A percentile compares a stretch with the other conserved stretches of the same genome.
Conservation (phyloP, 2,888 invertebrate species). For the Pyrrhia umbra region DNA sequence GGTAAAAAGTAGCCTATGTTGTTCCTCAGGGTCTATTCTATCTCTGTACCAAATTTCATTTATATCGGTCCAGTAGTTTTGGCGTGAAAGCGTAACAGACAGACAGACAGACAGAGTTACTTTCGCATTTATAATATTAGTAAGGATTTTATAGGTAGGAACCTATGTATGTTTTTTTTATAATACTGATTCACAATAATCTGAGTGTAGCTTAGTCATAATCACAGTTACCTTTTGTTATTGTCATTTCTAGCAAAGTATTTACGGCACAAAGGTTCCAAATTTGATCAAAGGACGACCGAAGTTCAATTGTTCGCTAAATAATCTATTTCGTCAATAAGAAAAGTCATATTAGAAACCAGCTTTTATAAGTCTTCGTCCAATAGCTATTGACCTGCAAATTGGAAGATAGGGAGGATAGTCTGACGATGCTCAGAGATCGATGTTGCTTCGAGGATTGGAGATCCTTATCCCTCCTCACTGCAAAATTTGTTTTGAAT, state of each 20-base stretch:
- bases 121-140: too few species aligned
- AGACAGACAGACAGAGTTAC: too few species aligned
- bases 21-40: too few species aligned
- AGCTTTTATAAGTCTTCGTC: slow-evolving; percentile 48
- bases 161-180: too few species aligned
- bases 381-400: slow-evolving; percentile 51
- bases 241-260: slow-evolving; percentile 31
- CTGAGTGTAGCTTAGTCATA: slow-evolving; percentile 15
- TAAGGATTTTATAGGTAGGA: too few species aligned
- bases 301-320: slow-evolving; percentile 64
- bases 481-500: slow-evolving; percentile 41
- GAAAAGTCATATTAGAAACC: slow-evolving; percentile 46
- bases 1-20: too few species aligned
- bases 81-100: too few species aligned
- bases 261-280: slow-evolving; percentile 35
- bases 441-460: slow-evolving; percentile 40
- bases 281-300: slow-evolving; percentile 67
- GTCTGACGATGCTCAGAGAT: slow-evolving; percentile 31
- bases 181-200: too few species aligned
- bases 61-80: too few species aligned
- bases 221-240: slow-evolving; percentile 22
- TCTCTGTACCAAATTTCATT: too few species aligned
- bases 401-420: slow-evolving; percentile 45
- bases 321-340: slow-evolving; percentile 65
- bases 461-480: slow-evolving; percentile 23